Base-by-base conservation (phyloP, 2,113 vertebrate genomes). In the Hiodon tergisus region DNA sequence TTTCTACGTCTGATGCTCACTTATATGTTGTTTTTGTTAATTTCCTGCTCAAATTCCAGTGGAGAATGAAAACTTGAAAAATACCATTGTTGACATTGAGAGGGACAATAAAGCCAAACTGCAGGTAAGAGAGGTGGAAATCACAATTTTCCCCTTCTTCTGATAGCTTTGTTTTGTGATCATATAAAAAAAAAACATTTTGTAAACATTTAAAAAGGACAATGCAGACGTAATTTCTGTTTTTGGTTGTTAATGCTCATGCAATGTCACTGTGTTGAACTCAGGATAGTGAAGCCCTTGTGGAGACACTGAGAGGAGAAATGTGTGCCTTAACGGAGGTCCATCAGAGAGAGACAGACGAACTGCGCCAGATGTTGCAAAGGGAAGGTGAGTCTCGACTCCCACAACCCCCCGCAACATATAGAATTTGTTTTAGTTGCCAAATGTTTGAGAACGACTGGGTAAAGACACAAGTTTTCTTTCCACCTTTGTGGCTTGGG, bases 261-360 rank as follows among this genome's bases (percentile, higher is more conserved):
- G 9, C 11, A 73, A 57, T 70, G 17, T 48, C 46, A 16, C 31
- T 13, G 52, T 74, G 55, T 72, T 31, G 31, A 31, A 51, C 48
- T 50, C 63, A 91, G 91, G 85, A 82, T 6, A 61, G 63, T 51
- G 73, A 75, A 52, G 79, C 77, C 61, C 78, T 81, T 67, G 51
- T 86, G 11, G 86, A 76, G 75, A 80, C 4, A 46, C 83, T 91
- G 46, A 2, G 81, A 59, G 2, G 55, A 55, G 83, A 87, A 47
- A 83, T 83, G 63, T 78, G 61, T 77, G 83, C 67, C 31, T 74
- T 78, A 16, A 78, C 54, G 54, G 83, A 84, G 8, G 75, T 77
- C 72, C 89, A 90, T 85, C 67, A 90, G 88, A 83, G 83, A 86
- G 88, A 65, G 83, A 74, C 87, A 13, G 72, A 86, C 54, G 77